Base-by-base conservation (phyloP, 2,888 invertebrate species). In the Tipula helvola region DNA sequence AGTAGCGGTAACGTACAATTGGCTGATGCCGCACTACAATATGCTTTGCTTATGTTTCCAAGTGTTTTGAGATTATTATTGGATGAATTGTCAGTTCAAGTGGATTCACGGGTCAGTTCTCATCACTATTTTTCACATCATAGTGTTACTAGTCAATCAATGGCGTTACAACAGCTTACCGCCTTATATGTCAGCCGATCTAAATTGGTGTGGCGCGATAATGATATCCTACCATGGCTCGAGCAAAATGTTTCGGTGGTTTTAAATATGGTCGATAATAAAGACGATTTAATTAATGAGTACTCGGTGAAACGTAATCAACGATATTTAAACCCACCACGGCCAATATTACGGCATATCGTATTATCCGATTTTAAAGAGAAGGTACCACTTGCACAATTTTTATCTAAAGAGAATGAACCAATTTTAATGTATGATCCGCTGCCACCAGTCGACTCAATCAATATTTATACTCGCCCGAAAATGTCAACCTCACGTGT, bases 41-140 rank as follows among this genome's bases (percentile, higher is more conserved):
- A 95, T 88, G 95, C 96, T 5, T 91, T 97, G 39, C 92, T 96
- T 5, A 96, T 96, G 95, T 97, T 97, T 90, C 97, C 97, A 2
- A 94, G 95, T 5, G 93, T 96, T 28, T 91, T 97, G 83, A 91
- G 94, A 83, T 94, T 94, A 0, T 91, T 97, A 84, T 90, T 97
- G 87, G 96, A 96, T 87, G 96, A 96, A 90, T 95, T 96, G 90
- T 93, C 94, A 28, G 93, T 97, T 42, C 94, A 95, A 89, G 93
- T 95, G 10, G 96, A 97, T 90, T 91, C 93, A 41, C 90, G 93
- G 83, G 94, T 95, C 18, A 89, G 92, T 42, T 91, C 91, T 86
- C 94, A 95, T 89, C 88, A 91, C 4, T 92, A 90, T 88, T 91
- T 92, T 87, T 90, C 89, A 87, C 88, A 90, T 10, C 7, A 85